Evolutionary conservation across 2,113 vertebrate genomes (phyloP).

Genomic region (Corythornis vintsioides): DNA sequence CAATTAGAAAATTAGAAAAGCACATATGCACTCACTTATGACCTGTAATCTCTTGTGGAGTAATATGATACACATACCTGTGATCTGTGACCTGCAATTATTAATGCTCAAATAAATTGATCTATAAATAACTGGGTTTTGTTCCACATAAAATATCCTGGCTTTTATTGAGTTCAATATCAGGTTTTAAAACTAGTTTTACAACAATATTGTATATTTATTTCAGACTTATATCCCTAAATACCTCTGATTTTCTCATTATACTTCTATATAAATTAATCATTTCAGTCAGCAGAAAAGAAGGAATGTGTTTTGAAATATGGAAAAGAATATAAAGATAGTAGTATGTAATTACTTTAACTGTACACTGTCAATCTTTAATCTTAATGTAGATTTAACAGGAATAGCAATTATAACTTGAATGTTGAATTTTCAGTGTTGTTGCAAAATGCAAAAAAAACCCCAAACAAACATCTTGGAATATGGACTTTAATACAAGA

Average conservation of each 20-base stretch:
- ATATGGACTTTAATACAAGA: background rate
- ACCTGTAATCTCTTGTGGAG: background rate
- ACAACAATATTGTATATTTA: background rate
- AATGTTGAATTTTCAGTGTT: background rate
- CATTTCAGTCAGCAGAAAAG: background rate
- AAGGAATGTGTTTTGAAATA: background rate
- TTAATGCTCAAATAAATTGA: background rate
- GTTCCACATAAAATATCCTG: background rate
- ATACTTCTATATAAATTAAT: background rate
- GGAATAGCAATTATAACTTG: background rate
- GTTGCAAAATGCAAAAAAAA: background rate
- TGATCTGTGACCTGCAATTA: background rate
- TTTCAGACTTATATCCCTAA: background rate
- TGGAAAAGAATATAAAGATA: background rate
- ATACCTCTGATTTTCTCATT: background rate
- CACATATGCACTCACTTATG: background rate
- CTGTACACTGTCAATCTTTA: background rate
- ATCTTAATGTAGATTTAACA: background rate
- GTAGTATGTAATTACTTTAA: background rate
- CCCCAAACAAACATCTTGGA: background rate
- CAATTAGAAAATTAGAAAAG: background rate
- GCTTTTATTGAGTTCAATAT: background rate
- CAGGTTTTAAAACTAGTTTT: background rate
- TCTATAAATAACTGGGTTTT: background rate
- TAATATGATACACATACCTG: background rate